A percentile compares a stretch with the other conserved stretches of the same genome.
These are phyloP conservation scores for Hemiscyllium ocellatum DNA, from an alignment of 2,113 vertebrate species.

Conservation along the genomic window DNA sequence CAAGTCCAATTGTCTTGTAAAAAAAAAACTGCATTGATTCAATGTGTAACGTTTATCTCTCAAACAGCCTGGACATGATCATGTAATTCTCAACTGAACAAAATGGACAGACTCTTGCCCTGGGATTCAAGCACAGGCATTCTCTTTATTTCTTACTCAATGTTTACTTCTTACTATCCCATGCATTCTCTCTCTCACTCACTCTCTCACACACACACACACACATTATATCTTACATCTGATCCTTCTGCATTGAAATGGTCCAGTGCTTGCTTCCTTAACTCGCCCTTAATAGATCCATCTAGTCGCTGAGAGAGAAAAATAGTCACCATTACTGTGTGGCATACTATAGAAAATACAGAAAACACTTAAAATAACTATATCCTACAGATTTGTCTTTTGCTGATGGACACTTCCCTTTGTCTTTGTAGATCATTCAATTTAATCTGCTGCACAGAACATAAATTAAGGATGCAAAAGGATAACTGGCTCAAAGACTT, in stretches of 20 bases:
- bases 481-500: neutral
- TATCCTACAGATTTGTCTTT: neutral
- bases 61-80: no score
- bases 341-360: neutral
- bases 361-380: neutral
- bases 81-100: neutral
- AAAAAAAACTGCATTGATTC: no score
- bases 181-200: neutral
- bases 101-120: neutral
- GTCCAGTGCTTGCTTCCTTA: conserved; percentile 92
- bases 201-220: neutral
- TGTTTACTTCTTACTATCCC: neutral
- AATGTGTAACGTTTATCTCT: no score
- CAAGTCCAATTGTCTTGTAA: no score
- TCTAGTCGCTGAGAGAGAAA: conserved; percentile 76
- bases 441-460: neutral
- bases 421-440: neutral
- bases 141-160: neutral
- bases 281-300: conserved; percentile 93
- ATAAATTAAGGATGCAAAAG: neutral
- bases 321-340: conserved; percentile 16
- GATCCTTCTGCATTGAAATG: conserved; percentile 97
- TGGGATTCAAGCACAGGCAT: neutral
- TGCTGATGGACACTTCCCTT: neutral
- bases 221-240: conserved; percentile 63